These are phyloP conservation scores for Thinocorus orbignyianus DNA, from an alignment of 2,113 vertebrate species.

Conservation along the genomic window DNA sequence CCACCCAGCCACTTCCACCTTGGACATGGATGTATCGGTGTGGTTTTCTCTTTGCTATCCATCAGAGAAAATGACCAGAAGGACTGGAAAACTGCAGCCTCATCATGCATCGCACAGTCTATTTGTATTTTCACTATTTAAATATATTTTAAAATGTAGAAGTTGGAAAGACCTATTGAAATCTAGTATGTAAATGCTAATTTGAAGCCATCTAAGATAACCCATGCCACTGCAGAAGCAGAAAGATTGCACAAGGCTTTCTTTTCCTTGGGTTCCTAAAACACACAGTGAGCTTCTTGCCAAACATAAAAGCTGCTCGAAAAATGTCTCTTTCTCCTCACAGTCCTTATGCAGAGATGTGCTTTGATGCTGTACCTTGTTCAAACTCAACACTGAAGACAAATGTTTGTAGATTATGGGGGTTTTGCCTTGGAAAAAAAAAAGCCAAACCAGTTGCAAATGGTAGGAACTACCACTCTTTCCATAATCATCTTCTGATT, in stretches of 20 bases:
- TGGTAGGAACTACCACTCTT: neutral
- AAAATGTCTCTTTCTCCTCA: neutral
- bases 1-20: neutral
- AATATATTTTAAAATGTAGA: neutral
- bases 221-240: neutral
- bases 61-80: neutral
- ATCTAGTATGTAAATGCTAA: neutral
- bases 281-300: neutral
- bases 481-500: neutral
- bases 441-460: neutral
- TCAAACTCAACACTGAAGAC: neutral
- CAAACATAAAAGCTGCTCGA: neutral
- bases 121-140: neutral
- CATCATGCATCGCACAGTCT: accelerated
- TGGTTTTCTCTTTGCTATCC: accelerated
- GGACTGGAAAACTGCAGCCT: neutral
- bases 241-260: neutral
- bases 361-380: neutral
- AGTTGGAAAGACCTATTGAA: neutral
- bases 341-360: neutral
- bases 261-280: neutral
- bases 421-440: neutral
- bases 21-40: neutral
- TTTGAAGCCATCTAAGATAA: neutral
- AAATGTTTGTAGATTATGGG: neutral